Base-by-base conservation (phyloP, 2,888 invertebrate genomes). In the Tetramorium bicarinatum region DNA sequence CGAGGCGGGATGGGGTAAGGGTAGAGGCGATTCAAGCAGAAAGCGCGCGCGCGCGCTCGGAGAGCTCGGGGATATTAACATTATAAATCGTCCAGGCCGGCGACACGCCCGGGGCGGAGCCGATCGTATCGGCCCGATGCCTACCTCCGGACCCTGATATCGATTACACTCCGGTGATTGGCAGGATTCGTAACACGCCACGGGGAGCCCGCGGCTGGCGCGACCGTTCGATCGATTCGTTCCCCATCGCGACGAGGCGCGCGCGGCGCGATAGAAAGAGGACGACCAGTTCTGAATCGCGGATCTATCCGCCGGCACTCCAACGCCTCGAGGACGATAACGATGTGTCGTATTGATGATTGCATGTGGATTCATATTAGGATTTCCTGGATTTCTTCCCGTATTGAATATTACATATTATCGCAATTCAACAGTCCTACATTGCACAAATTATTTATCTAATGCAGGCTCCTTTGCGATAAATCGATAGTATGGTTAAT, bases 51-150 rank as follows among this genome's bases (percentile, higher is more conserved):
- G 79, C 89, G 84, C 15, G 82, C n/a, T 80, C 85, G 86, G 81
- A 74, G 49, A 44, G 29, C 41, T 92, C 84, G 90, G 86, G 90
- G 93, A 93, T 94, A 94, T 94, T 94, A 94, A 94, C 93, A 93
- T 93, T 93, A 94, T 94, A 94, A 94, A 94, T 94, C 93, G 93
- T 93, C 89, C 93, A 92, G 93, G 93, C 91, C 91, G 93, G 93
- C 93, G 93, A 94, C 94, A 94, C 93, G 94, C 94, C 94, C 93
- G 93, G 94, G 94, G 94, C 93, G 94, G 94, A 92, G 94, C 91
- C 92, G 94, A 94, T 93, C 91, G 92, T 93, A 94, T 94, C 93
- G 91, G 29, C 90, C 90, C 91, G 92, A 93, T 93, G 88, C 92
- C 92, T 92, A 92, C 93, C 92, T 92, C 90, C 86, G 87, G 86